Evolutionary conservation across 2,797 vertebrate genomes (phyloP), one percentile per base, ranked within the genome.

Genomic region (Hyperoplus immaculatus): DNA sequence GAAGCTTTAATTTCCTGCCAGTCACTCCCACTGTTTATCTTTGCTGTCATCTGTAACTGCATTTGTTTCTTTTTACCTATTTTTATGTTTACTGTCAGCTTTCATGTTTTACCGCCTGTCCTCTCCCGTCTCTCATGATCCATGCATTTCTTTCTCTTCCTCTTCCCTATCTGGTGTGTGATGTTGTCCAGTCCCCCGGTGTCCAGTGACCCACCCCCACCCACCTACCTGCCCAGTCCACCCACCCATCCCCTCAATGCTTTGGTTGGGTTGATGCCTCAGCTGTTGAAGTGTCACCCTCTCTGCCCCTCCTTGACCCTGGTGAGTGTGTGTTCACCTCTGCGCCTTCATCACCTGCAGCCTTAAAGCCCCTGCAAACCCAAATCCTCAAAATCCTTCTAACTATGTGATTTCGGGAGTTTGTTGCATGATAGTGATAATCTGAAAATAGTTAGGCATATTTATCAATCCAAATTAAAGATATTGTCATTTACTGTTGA

Each of bases 311-410:
- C 53, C 80, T 65, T 89, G 82, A 80, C 76, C 72, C 76, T 3
- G 89, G 89, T 93, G 89, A 93, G 92, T 91, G 72, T 81, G 77
- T 81, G 77, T 81, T 80, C 66, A 76, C 56, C 71, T 88, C 77
- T 84, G 50, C 78, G 75, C 53, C 73, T 67, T 61, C 79, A 79
- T 75, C 46, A 63, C 55, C 63, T 53, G 65, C 54, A 41, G 29
- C 29, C 29, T 29, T 29, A 29, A 29, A 29, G 29, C 29, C 29
- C 29, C 29, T 29, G 29, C 29, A 29, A 29, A 29, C 29, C 29
- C 29, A 29, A 3, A 29, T 29, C 29, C 29, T 29, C 29, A 29
- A 29, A 29, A 29, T 29, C 29, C 29, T 29, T 29, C 29, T 29
- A 29, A 29, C 29, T 29, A 29, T 29, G 29, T 29, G 29, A 29